phyloP scores from a whole-genome alignment of 1,140 invertebrate genomes.

The Sipha flava region DNA sequence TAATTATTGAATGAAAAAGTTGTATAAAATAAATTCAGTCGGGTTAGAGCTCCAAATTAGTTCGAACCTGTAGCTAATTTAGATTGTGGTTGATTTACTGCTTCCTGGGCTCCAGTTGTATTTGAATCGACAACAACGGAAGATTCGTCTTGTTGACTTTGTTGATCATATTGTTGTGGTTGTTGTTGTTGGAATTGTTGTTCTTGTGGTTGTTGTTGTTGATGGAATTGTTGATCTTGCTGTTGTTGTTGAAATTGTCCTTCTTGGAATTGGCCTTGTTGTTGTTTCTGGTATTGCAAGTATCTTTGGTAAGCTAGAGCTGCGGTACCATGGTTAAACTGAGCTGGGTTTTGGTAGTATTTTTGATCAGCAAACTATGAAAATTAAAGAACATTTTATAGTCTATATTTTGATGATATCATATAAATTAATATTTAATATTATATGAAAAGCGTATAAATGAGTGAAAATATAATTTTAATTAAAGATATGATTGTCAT shows the following conservation, averaged over 20 bases:
- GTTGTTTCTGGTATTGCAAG: background rate
- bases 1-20: background rate
- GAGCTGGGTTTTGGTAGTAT: background rate
- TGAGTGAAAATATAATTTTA: background rate
- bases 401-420: no score
- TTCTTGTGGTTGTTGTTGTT: background rate
- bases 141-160: background rate
- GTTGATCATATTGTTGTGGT: background rate
- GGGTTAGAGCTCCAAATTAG: constrained; percentile 12
- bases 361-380: background rate
- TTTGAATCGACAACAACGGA: background rate
- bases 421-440: no score
- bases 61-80: constrained; percentile 28
- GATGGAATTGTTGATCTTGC: background rate
- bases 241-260: constrained; percentile 19
- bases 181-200: constrained; percentile 22
- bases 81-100: background rate
- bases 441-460: no score
- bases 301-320: background rate
- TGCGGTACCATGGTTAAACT: background rate
- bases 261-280: background rate
- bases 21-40: constrained; percentile 27
- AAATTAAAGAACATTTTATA: background rate
- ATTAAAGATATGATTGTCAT: background rate
- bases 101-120: background rate